Conservation (phyloP, 2,113 vertebrate genomes). For the Anarrhichthys ocellatus region DNA sequence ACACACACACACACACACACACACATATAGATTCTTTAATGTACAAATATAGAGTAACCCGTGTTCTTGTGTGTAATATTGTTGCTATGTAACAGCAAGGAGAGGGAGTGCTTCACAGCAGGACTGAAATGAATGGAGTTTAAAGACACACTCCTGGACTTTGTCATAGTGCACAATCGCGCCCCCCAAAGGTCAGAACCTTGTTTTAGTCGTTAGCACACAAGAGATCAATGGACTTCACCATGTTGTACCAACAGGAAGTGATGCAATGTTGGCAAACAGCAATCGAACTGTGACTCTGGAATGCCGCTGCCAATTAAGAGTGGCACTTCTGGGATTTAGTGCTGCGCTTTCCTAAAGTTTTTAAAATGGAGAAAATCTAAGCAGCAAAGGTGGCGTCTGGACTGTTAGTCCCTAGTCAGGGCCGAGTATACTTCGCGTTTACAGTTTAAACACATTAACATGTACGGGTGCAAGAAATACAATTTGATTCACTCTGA, state of each 20-base stretch:
- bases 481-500: neutral
- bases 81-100: constrained; percentile 42
- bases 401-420: neutral
- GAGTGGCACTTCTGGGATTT: neutral
- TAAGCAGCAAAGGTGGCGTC: neutral
- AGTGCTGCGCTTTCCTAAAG: neutral
- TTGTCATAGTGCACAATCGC: constrained; percentile 15
- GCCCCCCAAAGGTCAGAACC: neutral
- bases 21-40: constrained; percentile 34
- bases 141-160: constrained; percentile 7
- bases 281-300: neutral
- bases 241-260: neutral
- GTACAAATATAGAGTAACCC: constrained; percentile 72
- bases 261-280: neutral
- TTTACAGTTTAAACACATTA: too few species aligned
- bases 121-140: constrained; percentile 25
- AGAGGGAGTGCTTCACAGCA: constrained; percentile 51
- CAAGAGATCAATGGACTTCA: too few species aligned
- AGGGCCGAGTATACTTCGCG: too few species aligned
- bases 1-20: constrained; percentile 35
- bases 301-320: neutral
- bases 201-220: neutral
- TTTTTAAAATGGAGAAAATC: neutral
- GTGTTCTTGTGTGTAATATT: constrained; percentile 55
- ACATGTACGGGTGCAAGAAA: neutral